These are phyloP conservation scores for Pseudopodoces humilis DNA, from an alignment of 2,113 vertebrate genomes.

Conservation along the genomic window DNA sequence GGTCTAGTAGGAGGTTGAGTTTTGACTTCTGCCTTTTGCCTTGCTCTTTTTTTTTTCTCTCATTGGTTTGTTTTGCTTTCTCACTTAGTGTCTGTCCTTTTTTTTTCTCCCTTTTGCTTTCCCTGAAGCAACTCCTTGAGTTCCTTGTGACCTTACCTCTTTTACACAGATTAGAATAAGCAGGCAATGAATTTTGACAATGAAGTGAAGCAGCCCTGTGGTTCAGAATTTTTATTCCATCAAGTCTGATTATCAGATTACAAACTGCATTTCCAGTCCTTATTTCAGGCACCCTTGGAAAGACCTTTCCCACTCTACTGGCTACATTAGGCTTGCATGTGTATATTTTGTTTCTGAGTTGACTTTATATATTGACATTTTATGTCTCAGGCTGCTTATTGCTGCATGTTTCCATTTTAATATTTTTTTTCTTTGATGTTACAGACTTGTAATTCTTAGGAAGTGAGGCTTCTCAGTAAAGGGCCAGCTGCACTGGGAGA, in stretches of 20 bases:
- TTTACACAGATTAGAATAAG: not conserved
- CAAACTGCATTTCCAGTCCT: not conserved
- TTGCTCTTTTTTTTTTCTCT: not conserved
- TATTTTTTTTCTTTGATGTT: not conserved
- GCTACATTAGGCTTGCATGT: not conserved
- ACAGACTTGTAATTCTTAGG: not conserved
- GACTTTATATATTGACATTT: not conserved
- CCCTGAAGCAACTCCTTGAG: not conserved
- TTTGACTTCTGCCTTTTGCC: not conserved
- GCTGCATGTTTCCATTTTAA: not conserved
- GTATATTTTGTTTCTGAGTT: not conserved
- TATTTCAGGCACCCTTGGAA: not conserved
- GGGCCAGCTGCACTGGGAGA: not conserved
- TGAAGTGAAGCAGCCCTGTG: not conserved
- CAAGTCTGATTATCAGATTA: not conserved
- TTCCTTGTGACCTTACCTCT: not conserved
- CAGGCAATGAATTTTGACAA: not conserved
- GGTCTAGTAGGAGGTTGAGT: accelerated
- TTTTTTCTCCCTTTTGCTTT: not conserved
- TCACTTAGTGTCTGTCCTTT: not conserved
- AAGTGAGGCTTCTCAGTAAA: not conserved
- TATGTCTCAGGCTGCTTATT: not conserved
- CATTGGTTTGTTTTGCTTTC: not conserved
- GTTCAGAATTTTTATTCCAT: not conserved
- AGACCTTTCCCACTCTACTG: not conserved